These are phyloP conservation scores for Plecotus auritus DNA, from an alignment of 2,113 vertebrate species.

Conservation along the genomic window DNA sequence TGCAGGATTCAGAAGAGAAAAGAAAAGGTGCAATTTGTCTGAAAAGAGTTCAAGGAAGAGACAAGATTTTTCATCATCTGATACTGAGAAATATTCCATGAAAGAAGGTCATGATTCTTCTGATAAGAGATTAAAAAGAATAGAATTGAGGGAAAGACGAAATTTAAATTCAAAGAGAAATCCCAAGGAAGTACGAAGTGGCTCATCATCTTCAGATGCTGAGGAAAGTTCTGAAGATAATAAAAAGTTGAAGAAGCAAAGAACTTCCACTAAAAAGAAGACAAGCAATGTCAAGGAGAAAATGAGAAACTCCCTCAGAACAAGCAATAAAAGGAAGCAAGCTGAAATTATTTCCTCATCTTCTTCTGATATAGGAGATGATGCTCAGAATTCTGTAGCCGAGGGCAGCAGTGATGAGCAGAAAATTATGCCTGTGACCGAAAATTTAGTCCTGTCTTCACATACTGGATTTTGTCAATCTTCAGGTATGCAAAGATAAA, in stretches of 20 bases:
- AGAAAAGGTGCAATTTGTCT: constrained; percentile 67
- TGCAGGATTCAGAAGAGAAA: constrained; percentile 51
- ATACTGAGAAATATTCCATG: constrained; percentile 75
- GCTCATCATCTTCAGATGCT: constrained; percentile 79
- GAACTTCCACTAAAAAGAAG: constrained; percentile 72
- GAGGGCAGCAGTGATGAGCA: constrained; percentile 92
- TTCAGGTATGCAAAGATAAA: constrained; percentile 88
- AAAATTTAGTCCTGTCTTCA: constrained; percentile 82
- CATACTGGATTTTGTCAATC: constrained; percentile 91
- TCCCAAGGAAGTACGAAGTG: constrained; percentile 70
- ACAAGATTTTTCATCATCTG: constrained; percentile 74
- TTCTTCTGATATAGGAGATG: constrained; percentile 79
- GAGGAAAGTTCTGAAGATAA: constrained; percentile 78
- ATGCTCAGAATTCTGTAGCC: constrained; percentile 80
- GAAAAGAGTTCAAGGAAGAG: constrained; percentile 70
- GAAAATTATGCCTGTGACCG: constrained; percentile 93
- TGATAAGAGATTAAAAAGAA: constrained; percentile 62
- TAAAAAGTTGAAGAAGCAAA: constrained; percentile 77
- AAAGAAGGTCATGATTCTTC: constrained; percentile 75
- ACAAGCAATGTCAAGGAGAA: constrained; percentile 72
- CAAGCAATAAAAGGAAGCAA: constrained; percentile 71
- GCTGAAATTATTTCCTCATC: constrained; percentile 82
- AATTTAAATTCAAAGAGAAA: constrained; percentile 79
- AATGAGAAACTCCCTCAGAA: constrained; percentile 74
- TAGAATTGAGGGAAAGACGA: constrained; percentile 76